phyloP scores from a whole-genome alignment of 2,113 vertebrate genomes.

The Perca fluviatilis region DNA sequence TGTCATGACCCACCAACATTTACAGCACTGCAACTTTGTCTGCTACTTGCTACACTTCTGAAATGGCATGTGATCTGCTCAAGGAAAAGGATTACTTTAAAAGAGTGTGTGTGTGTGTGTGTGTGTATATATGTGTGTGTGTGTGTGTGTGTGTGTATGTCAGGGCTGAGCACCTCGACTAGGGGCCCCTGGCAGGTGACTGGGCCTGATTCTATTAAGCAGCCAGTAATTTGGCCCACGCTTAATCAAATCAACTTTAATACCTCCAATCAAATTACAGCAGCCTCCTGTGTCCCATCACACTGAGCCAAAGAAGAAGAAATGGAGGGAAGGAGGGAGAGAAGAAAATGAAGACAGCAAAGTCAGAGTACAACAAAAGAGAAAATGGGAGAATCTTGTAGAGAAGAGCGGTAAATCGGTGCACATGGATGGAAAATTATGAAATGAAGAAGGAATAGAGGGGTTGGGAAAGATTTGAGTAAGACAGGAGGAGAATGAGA shows the following conservation, averaged over 20 bases:
- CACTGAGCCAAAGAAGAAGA: slow-evolving; percentile 40
- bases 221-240: slow-evolving; percentile 72
- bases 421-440: slow-evolving; percentile 2
- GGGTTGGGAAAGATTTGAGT: background rate
- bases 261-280: slow-evolving; percentile 77
- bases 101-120: slow-evolving; percentile 15
- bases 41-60: background rate
- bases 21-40: background rate
- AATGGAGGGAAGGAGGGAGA: background rate
- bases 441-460: background rate
- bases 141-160: slow-evolving; percentile 16
- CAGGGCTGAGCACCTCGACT: slow-evolving; percentile 36
- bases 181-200: slow-evolving; percentile 64
- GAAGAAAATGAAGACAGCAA: background rate
- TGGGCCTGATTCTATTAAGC: slow-evolving; percentile 76
- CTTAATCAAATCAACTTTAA: slow-evolving; percentile 81
- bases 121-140: slow-evolving; percentile 20
- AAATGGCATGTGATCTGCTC: background rate
- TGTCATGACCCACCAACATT: background rate
- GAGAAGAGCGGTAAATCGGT: background rate
- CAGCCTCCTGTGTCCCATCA: slow-evolving; percentile 72
- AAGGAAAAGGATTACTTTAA: background rate
- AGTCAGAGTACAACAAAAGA: background rate
- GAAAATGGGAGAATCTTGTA: background rate
- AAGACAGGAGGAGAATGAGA: background rate